A percentile compares a stretch with the other conserved stretches of the same genome.
These are phyloP conservation scores for Rhadina sibilatrix DNA, from an alignment of 2,113 vertebrate species.

Conservation along the genomic window DNA sequence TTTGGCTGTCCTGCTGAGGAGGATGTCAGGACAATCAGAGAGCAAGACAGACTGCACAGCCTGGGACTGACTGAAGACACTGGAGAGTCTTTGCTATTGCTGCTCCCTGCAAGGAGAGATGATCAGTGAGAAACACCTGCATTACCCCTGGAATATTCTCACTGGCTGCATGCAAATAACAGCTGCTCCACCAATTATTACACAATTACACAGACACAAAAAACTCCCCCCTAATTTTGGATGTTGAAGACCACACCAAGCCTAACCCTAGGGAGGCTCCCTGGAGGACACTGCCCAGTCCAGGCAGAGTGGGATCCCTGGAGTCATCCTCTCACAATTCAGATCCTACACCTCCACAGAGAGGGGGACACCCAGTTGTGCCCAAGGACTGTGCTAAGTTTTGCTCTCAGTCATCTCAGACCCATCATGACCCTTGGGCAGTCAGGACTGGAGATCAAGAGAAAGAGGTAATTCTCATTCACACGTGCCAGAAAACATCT, in stretches of 20 bases:
- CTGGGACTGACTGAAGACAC: background rate
- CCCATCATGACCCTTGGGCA: background rate
- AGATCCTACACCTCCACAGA: background rate
- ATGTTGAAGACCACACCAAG: background rate
- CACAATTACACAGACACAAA: background rate
- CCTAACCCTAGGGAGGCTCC: background rate
- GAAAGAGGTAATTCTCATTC: background rate
- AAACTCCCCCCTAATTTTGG: background rate
- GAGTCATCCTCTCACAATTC: background rate
- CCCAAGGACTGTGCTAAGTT: background rate
- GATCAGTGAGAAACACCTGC: background rate
- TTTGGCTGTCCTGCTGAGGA: background rate
- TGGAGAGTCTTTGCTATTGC: background rate
- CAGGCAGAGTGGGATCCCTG: background rate
- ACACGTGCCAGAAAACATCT: background rate
- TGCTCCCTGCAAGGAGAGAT: background rate
- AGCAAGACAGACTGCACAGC: background rate
- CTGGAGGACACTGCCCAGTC: background rate
- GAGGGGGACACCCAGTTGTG: fast-evolving
- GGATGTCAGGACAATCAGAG: background rate
- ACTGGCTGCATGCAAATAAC: background rate
- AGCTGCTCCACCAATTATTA: background rate
- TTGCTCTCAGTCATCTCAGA: background rate
- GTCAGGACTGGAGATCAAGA: background rate
- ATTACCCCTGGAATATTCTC: background rate